Percentiles rank a stretch among this genome's conserved stretches.
phyloP scores from a whole-genome alignment of 2,797 vertebrate genomes.

The Crocodylus rhombifer region DNA sequence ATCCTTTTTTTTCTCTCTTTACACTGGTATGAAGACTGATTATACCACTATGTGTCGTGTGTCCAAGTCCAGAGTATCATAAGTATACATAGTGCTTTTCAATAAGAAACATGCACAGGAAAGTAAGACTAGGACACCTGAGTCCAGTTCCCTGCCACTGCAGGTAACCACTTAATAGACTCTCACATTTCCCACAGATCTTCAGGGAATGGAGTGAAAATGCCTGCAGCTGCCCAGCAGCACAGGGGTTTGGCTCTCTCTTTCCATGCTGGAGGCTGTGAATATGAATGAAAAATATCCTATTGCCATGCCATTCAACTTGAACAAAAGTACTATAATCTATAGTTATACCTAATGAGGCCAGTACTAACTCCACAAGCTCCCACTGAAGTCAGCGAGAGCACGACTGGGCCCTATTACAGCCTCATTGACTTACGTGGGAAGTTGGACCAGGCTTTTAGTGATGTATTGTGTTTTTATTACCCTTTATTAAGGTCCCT shows the following conservation, averaged over 20 bases:
- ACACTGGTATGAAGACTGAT: no score
- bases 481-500: neutral
- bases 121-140: no score
- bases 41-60: no score
- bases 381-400: constrained; percentile 29
- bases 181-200: no score
- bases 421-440: constrained; percentile 58
- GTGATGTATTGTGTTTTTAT: constrained; percentile 49
- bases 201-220: no score
- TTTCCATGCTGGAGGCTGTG: no score
- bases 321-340: constrained; percentile 1
- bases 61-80: neutral
- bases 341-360: neutral
- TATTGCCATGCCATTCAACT: fast-evolving
- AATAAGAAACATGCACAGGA: neutral
- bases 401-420: neutral
- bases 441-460: constrained; percentile 58
- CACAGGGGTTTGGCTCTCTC: no score
- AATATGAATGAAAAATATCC: neutral
- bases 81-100: fast-evolving
- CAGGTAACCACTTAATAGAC: no score
- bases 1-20: no score
- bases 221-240: no score
- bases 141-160: no score
- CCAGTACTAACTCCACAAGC: neutral